Conservation (phyloP, 2,797 vertebrate species). For the Limnodromus scolopaceus region DNA sequence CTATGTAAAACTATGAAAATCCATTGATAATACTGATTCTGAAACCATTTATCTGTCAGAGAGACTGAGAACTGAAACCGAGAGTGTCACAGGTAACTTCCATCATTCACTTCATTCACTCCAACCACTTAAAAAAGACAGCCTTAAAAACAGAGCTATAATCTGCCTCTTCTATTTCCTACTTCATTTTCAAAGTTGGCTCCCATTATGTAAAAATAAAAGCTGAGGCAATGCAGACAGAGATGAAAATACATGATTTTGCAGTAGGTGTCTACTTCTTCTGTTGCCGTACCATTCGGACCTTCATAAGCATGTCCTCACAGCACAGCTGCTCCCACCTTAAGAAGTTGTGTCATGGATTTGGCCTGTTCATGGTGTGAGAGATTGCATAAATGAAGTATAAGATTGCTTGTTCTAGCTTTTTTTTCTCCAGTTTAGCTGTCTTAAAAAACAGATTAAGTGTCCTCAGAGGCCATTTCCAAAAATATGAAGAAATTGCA, state of each 20-base stretch:
- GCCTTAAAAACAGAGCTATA: background rate
- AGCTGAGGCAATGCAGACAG: background rate
- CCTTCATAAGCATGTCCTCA: background rate
- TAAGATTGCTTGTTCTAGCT: background rate
- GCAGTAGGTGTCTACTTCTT: background rate
- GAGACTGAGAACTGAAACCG: background rate
- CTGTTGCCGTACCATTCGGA: rapidly evolving
- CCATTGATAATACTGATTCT: background rate
- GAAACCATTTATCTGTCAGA: background rate
- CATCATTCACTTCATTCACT: background rate
- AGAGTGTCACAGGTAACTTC: background rate
- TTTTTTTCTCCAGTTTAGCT: background rate
- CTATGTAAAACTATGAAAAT: background rate
- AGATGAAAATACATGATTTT: background rate
- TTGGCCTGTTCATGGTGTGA: background rate
- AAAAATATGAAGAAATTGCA: background rate
- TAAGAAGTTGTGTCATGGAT: background rate
- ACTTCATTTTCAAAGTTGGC: rapidly evolving
- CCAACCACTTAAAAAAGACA: background rate
- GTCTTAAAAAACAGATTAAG: background rate
- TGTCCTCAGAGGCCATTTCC: background rate
- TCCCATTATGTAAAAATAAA: background rate
- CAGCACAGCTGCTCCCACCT: background rate
- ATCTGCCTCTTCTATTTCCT: background rate
- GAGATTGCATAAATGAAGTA: background rate